Evolutionary conservation across 2,113 vertebrate species (phyloP).

Genomic region (Oryzias melastigma): DNA sequence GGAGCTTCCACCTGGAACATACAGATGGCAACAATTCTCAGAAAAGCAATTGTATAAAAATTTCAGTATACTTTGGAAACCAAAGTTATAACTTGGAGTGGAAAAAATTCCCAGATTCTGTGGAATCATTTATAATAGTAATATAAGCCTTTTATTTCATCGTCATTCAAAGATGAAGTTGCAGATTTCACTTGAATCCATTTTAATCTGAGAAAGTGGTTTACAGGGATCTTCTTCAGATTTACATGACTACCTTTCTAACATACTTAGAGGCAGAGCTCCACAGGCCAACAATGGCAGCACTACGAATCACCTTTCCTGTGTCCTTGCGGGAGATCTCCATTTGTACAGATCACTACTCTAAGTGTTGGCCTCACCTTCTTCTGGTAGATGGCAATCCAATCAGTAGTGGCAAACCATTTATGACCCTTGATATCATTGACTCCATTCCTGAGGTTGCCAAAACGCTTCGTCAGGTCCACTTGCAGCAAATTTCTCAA

Average conservation of each 20-base stretch:
- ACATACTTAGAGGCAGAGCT: no score
- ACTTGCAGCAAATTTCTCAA: conserved; percentile 92
- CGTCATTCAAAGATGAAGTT: neutral
- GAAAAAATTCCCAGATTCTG: neutral
- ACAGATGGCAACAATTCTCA: neutral
- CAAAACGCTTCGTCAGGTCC: conserved; percentile 92
- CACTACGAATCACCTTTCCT: conserved; percentile 1
- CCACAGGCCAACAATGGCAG: neutral
- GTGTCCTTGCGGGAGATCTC: neutral
- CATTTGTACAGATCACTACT: neutral
- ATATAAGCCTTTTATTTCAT: neutral
- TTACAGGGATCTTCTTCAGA: no score
- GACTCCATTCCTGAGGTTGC: conserved; percentile 93
- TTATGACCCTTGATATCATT: conserved; percentile 94
- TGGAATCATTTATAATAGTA: neutral
- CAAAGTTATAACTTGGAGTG: neutral
- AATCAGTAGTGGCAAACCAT: conserved; percentile 93
- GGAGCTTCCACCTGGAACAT: conserved; percentile 86
- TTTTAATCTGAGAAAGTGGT: neutral
- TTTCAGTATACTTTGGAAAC: neutral
- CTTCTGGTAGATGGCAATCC: conserved; percentile 94
- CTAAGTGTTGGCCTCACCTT: conserved; percentile 74
- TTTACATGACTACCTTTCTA: no score
- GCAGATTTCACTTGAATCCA: neutral
- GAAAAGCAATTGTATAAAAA: neutral